These are phyloP conservation scores for Tenthredo mesomela DNA, from an alignment of 2,888 invertebrate species.

Conservation along the genomic window DNA sequence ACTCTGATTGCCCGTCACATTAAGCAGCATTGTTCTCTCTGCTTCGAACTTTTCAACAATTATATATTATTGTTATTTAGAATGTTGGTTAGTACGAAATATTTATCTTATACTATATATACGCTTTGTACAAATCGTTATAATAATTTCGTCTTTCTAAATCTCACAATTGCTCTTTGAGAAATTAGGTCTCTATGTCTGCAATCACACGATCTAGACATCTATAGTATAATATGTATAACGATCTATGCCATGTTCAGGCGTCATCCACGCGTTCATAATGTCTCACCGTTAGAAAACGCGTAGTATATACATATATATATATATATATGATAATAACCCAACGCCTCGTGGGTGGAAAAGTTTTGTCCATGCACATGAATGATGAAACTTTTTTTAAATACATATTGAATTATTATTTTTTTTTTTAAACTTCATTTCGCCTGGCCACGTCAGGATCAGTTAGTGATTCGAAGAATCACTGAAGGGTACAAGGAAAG, in stretches of 20 bases:
- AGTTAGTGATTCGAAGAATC: no score
- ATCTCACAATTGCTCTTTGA: background rate
- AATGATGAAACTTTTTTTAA: background rate
- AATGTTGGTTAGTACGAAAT: background rate
- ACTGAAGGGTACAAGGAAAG: no score
- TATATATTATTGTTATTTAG: background rate
- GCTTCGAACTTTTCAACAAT: background rate
- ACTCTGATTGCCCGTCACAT: constrained; percentile 7
- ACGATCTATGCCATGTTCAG: background rate
- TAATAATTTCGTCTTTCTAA: constrained; percentile 1
- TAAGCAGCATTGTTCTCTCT: constrained; percentile 1
- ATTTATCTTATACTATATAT: background rate
- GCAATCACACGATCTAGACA: background rate
- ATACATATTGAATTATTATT: background rate
- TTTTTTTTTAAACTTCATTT: background rate
- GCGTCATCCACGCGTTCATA: constrained; percentile 22
- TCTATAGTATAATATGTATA: background rate
- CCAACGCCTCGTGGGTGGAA: background rate
- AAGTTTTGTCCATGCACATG: background rate
- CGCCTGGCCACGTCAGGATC: no score
- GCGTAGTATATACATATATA: background rate
- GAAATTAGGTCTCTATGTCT: constrained; percentile 24
- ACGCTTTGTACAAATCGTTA: background rate
- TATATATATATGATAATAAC: background rate
- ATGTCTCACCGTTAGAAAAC: constrained; percentile 5